Conservation (phyloP, 2,113 vertebrate species). For the Scophthalmus maximus region DNA sequence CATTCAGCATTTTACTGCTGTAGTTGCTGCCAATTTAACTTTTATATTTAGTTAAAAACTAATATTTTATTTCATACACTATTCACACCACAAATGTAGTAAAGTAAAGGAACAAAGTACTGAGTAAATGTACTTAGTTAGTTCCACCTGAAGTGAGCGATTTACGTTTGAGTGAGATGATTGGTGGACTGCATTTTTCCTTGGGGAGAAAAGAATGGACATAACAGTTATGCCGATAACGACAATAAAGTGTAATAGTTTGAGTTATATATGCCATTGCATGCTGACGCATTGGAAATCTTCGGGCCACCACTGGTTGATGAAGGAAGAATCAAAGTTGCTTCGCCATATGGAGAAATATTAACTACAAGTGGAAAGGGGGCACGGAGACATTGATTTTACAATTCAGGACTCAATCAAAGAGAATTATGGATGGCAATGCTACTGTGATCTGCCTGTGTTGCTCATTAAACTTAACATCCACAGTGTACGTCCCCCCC, state of each 20-base stretch:
- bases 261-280: conserved; percentile 35
- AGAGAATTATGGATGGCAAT: conserved; percentile 75
- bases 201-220: neutral
- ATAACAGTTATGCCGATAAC: conserved; percentile 64
- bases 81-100: too few relatives aligned
- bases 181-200: neutral
- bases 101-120: too few relatives aligned
- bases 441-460: conserved; percentile 61
- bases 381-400: conserved; percentile 78
- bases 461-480: conserved; percentile 74
- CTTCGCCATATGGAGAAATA: conserved; percentile 71
- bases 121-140: neutral
- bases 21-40: neutral
- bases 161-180: conserved; percentile 15
- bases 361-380: conserved; percentile 72
- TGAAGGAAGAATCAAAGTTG: conserved; percentile 67
- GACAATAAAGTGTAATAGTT: conserved; percentile 68
- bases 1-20: too few relatives aligned
- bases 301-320: conserved; percentile 53
- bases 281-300: conserved; percentile 49
- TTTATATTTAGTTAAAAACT: too few relatives aligned
- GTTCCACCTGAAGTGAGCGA: neutral
- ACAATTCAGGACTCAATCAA: conserved; percentile 77
- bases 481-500: conserved; percentile 56
- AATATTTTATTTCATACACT: too few relatives aligned